Evolutionary conservation across 2,888 invertebrate species (phyloP), one percentile per base, ranked within the genome.

Genomic region (Sthenelais limicola): DNA sequence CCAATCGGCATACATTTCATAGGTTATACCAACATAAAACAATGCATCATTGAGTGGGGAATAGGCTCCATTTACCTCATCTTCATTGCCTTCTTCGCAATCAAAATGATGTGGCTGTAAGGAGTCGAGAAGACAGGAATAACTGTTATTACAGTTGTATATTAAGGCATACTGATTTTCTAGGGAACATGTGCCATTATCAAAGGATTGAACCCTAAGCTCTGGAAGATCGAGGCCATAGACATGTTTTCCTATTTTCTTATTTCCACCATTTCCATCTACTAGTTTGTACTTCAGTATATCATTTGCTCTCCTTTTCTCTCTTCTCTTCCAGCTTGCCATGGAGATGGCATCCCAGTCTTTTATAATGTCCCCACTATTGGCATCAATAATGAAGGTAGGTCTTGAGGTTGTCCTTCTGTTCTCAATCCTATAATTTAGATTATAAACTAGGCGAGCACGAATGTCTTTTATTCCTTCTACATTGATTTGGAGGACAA

Each of bases 1-100:
- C 80, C 80, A 80, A 28, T 81, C 78, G 24, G 76, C 72, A 71
- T 76, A 82, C 80, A 82, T 80, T 24, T 76, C 73, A 5, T 76
- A 78, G 26, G 79, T 74, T 0, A 77, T 49, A 9, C 76, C 78
- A 4, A 79, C 81, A 48, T 76, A 75, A 54, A 76, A 80, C 54
- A 80, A 77, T 12, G 77, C 79, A 72, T 81, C 81, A 69, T 74
- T 73, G 3, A 77, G n/a, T 0, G 78, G 78, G 12, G 77, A 77
- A 49, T 67, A 78, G 1, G 68, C 77, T 4, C 76, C 78, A 51
- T 79, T 77, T 0, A 62, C 58, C 15, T 21, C 49, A 43, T 80
- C 80, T 43, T 73, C 56, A 47, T 75, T 38, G 9, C 68, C 76
- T 15, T 72, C 24, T 0, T 70, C 49, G 68, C 77, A 78, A 12